Base-by-base conservation (phyloP, 2,888 invertebrate genomes). In the Nemotelus nigrinus region DNA sequence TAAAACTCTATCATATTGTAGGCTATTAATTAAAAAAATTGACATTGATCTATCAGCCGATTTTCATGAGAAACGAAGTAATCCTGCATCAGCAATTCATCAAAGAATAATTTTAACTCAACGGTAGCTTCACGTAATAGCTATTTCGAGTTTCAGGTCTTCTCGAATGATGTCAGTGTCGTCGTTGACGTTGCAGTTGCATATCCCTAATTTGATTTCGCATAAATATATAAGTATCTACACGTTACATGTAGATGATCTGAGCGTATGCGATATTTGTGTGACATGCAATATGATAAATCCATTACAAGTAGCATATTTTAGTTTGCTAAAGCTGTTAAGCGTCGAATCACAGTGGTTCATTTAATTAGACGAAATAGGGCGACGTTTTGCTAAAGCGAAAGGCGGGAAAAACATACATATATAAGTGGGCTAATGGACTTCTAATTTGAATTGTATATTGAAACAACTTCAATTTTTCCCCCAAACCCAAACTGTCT, bases 231-330 rank as follows among this genome's bases (percentile, higher is more conserved):
- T 41, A 48, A 5, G n/a, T 10, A 6, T 6, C 8, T 45, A 55
- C 25, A 70, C 55, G 55, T 45, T 50, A 60, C 57, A 44, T 50
- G 63, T 43, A 63, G 74, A 74, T 41, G 74, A 50, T 39, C 63
- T 10, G 60, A 72, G n/a, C 25, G 72, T 72, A 53, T 55, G 47
- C 60, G 58, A 57, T 45, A 72, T 57, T 58, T 60, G 74, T 63
- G 74, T 74, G 74, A 74, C 74, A 48, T 74, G 74, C 74, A 63
- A 74, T 74, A 74, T 74, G 74, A 74, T 74, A 74, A 74, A 60
- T 60, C 74, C 63, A 74, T 74, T 74, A 74, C 60, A 63, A 48
- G 48, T 74, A 63, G 41, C 74, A 74, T 63, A 58, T 60, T 48
- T 60, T 44, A 72, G 72, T 6, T 58, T 47, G 60, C 72, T 60